Percentiles rank a stretch among this genome's conserved stretches.
These are phyloP conservation scores for Catocala fraxini DNA, from an alignment of 2,888 invertebrate species.

Conservation along the genomic window DNA sequence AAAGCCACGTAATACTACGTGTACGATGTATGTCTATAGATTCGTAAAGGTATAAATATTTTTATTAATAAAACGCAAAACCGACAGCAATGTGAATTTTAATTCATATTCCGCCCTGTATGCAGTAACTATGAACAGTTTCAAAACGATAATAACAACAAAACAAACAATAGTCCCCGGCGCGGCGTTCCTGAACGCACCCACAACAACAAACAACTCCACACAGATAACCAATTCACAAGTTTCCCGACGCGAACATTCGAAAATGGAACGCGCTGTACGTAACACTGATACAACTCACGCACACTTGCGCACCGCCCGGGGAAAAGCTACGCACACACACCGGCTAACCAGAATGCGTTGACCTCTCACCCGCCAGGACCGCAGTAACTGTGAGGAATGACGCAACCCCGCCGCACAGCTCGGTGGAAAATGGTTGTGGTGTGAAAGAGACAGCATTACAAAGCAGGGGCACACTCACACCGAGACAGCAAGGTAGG, in stretches of 20 bases:
- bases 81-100: constrained; percentile 2
- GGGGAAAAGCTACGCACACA: constrained; percentile 75
- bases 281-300: constrained; percentile 67
- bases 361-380: constrained; percentile 63
- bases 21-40: background rate
- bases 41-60: background rate
- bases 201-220: constrained; percentile 65
- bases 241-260: constrained; percentile 71
- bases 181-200: constrained; percentile 68
- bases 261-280: constrained; percentile 75
- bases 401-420: constrained; percentile 50
- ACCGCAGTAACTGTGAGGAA: constrained; percentile 36
- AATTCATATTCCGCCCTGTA: constrained; percentile 32
- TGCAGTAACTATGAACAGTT: constrained; percentile 60
- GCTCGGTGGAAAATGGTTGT: constrained; percentile 59
- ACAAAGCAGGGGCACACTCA: constrained; percentile 56
- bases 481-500: constrained; percentile 67
- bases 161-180: constrained; percentile 76
- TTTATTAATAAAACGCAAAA: constrained; percentile 5
- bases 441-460: constrained; percentile 56
- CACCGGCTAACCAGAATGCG: constrained; percentile 38
- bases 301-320: constrained; percentile 68
- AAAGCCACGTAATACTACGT: constrained; percentile 27
- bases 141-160: constrained; percentile 77
- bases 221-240: constrained; percentile 83